These are phyloP conservation scores for human DNA, from an alignment of 2,113 vertebrate species.

Conservation along the genomic window DNA sequence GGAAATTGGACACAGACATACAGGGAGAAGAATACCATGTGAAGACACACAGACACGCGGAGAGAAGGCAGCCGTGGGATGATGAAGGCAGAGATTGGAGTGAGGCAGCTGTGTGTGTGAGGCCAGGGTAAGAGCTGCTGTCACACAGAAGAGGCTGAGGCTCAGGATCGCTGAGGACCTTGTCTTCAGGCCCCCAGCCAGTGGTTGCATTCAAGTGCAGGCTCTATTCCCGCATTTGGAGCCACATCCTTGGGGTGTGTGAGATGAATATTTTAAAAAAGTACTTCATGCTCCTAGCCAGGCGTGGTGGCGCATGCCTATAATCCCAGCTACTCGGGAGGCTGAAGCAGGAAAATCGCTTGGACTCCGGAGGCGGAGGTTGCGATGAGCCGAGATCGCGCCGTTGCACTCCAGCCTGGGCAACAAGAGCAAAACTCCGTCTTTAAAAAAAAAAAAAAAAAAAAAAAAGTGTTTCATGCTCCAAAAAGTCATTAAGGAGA, in stretches of 20 bases:
- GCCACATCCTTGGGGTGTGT: neutral
- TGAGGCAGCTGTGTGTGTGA: fast-evolving
- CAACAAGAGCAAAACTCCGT: too few species aligned
- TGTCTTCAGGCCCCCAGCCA: neutral
- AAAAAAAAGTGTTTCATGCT: neutral
- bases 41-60: neutral
- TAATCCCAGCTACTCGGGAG: too few species aligned
- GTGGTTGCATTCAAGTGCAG: neutral
- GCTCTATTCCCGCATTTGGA: too few species aligned
- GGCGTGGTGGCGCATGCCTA: too few species aligned
- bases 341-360: too few species aligned
- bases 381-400: too few species aligned
- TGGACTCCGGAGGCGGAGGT: too few species aligned
- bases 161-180: fast-evolving
- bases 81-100: neutral
- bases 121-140: fast-evolving
- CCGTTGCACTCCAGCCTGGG: too few species aligned
- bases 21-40: neutral
- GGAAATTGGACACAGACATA: neutral
- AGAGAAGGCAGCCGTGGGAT: neutral
- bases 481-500: neutral
- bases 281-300: too few species aligned
- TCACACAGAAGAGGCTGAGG: neutral
- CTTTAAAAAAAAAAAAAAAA: too few species aligned
- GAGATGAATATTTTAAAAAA: neutral